These are phyloP conservation scores for Sebastiscus tertius DNA, from an alignment of 2,797 vertebrate genomes.

Conservation along the genomic window DNA sequence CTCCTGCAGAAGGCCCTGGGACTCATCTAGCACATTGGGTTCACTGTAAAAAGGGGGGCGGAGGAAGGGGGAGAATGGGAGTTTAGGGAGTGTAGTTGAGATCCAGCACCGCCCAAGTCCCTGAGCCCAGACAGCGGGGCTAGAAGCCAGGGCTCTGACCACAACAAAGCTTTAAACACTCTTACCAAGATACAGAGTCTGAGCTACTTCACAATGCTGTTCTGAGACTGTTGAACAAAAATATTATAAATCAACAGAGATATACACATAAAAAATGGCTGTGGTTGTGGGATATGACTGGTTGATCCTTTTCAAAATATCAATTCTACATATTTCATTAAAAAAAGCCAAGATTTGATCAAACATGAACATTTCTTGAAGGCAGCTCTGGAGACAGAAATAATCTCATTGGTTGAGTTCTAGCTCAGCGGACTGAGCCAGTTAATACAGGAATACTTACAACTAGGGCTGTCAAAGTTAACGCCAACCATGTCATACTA, in stretches of 20 bases:
- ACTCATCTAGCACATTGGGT: conserved; percentile 99
- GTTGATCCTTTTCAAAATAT: background rate
- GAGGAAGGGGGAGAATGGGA: conserved; percentile 74
- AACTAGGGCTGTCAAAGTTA: no score
- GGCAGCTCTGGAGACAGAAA: conserved; percentile 4
- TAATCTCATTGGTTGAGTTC: background rate
- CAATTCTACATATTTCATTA: background rate
- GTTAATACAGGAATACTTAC: no score
- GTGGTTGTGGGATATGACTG: conserved; percentile 50
- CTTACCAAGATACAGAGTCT: conserved; percentile 25
- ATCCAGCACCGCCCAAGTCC: conserved; percentile 52
- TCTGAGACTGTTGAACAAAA: conserved; percentile 30
- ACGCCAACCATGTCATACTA: no score
- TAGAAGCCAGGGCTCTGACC: conserved; percentile 24
- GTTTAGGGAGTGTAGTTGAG: conserved; percentile 87
- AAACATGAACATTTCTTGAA: background rate
- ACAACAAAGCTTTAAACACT: background rate
- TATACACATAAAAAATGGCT: conserved; percentile 65
- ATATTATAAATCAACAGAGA: conserved; percentile 48
- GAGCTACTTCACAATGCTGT: conserved; percentile 22
- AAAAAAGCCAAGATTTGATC: background rate
- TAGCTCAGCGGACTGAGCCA: background rate
- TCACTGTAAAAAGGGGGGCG: conserved; percentile 95
- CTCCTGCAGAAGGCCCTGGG: conserved; percentile 98
- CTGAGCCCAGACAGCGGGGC: conserved; percentile 20